Percentiles rank a stretch among this genome's conserved stretches.
Evolutionary conservation across 2,797 vertebrate species (phyloP).

Genomic region (Phoeniculus purpureus): DNA sequence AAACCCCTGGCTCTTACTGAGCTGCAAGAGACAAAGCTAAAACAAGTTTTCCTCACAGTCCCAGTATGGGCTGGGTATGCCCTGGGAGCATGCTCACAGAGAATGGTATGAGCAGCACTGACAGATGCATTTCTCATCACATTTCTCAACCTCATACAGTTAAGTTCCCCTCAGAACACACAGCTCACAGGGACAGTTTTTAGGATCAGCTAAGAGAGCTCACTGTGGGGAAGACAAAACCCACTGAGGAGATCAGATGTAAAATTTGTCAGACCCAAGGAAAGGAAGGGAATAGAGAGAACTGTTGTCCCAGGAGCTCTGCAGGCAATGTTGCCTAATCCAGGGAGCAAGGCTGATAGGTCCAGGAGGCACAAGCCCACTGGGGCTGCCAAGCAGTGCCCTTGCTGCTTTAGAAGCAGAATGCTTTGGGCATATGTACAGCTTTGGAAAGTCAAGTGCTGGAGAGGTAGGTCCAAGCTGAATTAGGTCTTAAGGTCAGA

Average conservation of each 20-base stretch:
- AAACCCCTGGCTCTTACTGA: background rate
- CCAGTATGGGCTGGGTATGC: background rate
- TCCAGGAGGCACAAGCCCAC: background rate
- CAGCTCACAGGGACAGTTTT: background rate
- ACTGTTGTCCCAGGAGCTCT: background rate
- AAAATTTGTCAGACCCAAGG: background rate
- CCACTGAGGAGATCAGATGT: background rate
- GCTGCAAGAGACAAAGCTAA: background rate
- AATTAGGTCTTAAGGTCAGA: background rate
- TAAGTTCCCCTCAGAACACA: background rate
- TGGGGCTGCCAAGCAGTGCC: background rate
- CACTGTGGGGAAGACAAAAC: background rate
- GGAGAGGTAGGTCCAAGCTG: background rate
- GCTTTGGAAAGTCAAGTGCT: background rate
- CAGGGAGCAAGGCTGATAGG: background rate
- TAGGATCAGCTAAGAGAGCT: background rate
- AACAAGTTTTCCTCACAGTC: background rate
- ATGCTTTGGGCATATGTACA: background rate
- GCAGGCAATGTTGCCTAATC: background rate
- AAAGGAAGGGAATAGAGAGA: background rate
- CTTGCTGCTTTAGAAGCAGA: background rate
- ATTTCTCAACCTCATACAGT: background rate
- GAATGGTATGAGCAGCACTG: background rate
- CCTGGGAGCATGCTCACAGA: background rate
- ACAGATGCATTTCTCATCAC: background rate